phyloP scores from a whole-genome alignment of 2,797 vertebrate species.

The Vireo griseus region DNA sequence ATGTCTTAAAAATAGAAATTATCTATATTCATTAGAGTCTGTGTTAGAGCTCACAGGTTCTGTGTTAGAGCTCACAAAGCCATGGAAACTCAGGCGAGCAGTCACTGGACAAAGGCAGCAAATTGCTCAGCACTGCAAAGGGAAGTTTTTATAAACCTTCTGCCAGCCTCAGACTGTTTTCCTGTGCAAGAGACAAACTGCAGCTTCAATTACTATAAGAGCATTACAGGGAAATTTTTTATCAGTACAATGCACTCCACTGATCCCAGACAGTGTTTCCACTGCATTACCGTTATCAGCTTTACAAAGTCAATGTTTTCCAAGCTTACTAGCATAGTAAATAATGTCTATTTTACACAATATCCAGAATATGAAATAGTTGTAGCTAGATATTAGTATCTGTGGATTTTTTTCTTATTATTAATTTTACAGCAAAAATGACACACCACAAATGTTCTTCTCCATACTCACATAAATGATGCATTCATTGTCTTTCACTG shows the following conservation, averaged over 20 bases:
- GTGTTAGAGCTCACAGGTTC: neutral
- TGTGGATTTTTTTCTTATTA: neutral
- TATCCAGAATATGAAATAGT: neutral
- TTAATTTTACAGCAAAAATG: neutral
- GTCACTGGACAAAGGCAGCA: neutral
- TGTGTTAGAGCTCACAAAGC: neutral
- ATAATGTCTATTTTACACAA: neutral
- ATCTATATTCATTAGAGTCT: neutral
- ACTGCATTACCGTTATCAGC: neutral
- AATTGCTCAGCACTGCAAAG: neutral
- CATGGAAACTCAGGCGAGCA: rapidly evolving
- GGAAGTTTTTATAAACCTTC: neutral
- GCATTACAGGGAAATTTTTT: neutral
- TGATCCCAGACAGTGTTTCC: neutral
- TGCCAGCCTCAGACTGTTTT: neutral
- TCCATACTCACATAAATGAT: neutral
- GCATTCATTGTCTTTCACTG: neutral
- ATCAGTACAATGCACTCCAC: neutral
- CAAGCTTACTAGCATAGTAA: neutral
- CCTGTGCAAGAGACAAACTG: neutral
- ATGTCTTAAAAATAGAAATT: neutral
- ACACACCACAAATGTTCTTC: neutral
- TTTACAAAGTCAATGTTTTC: conserved; percentile 3
- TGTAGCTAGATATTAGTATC: neutral
- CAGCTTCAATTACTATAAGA: neutral